Percentiles rank a stretch among this genome's conserved stretches.
Conservation (phyloP, 2,113 vertebrate genomes). For the Nothoprocta pentlandii region DNA sequence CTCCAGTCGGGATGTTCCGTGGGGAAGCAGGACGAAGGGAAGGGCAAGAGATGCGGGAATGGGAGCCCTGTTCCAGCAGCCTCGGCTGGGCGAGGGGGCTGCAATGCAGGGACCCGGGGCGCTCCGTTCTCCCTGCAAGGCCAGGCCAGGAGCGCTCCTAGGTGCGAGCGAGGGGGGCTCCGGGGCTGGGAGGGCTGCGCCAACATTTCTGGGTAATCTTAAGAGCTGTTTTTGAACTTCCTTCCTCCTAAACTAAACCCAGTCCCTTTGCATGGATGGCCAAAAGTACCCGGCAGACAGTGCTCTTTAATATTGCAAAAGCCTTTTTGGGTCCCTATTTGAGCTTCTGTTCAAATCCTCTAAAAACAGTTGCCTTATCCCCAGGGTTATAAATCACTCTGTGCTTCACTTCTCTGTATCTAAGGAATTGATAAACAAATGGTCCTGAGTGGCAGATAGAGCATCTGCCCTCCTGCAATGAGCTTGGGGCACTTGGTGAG, state of each 20-base stretch:
- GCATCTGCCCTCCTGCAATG: neutral
- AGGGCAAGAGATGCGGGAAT: accelerated
- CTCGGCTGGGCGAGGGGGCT: neutral
- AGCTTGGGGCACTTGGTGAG: neutral
- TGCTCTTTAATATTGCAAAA: neutral
- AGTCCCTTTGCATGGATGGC: neutral
- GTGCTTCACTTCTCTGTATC: neutral
- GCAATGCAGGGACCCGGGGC: neutral
- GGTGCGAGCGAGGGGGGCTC: neutral
- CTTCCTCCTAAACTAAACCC: neutral
- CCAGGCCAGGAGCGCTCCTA: neutral
- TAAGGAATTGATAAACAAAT: neutral
- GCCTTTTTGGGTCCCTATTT: neutral
- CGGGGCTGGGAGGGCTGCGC: neutral
- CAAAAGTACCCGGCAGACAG: neutral
- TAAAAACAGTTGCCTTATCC: neutral
- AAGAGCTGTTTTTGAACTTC: neutral
- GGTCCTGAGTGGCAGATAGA: accelerated
- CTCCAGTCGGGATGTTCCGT: accelerated
- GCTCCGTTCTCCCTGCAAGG: neutral
- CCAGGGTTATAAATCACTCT: neutral
- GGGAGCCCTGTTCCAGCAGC: neutral
- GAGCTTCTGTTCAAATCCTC: neutral
- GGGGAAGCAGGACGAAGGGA: accelerated
- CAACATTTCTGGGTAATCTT: neutral